These are phyloP conservation scores for Chorisops tibialis DNA, from an alignment of 2,888 invertebrate species.

Conservation along the genomic window DNA sequence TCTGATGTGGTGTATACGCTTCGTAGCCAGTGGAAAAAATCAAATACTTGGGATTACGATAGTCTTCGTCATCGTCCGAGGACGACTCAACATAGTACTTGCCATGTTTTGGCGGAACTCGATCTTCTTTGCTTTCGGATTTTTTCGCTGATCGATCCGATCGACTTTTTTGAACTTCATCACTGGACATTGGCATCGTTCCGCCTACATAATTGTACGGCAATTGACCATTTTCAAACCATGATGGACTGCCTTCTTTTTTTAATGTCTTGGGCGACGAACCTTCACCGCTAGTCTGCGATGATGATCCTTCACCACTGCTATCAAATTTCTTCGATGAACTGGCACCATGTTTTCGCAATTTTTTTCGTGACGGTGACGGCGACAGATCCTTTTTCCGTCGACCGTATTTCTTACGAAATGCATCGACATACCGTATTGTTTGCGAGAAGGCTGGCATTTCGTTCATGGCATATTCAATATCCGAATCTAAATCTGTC, in stretches of 20 bases:
- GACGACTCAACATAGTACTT: conserved; percentile 18
- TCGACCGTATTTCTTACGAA: conserved; percentile 48
- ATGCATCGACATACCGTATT: conserved; percentile 63
- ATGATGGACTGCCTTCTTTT: too few relatives aligned
- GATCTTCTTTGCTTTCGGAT: background rate
- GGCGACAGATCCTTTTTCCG: conserved; percentile 18
- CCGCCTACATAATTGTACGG: too few relatives aligned
- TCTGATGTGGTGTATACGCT: conserved; percentile 82
- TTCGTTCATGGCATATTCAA: conserved; percentile 10
- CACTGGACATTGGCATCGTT: background rate
- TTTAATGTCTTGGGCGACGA: too few relatives aligned
- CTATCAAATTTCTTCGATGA: background rate
- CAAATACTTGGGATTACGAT: conserved; percentile 59
- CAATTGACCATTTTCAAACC: too few relatives aligned
- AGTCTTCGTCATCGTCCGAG: conserved; percentile 58
- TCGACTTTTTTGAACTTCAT: conserved; percentile 1
- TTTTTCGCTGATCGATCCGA: conserved; percentile 27
- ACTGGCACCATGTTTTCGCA: background rate
- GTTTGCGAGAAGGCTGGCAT: conserved; percentile 39
- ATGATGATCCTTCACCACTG: background rate
- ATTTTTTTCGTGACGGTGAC: conserved; percentile 15
- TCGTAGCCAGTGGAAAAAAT: conserved; percentile 81
- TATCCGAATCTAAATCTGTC: conserved; percentile 15
- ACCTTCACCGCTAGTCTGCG: background rate
- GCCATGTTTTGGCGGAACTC: conserved; percentile 17